phyloP scores from a whole-genome alignment of 2,113 vertebrate species.

The Talpa occidentalis region DNA sequence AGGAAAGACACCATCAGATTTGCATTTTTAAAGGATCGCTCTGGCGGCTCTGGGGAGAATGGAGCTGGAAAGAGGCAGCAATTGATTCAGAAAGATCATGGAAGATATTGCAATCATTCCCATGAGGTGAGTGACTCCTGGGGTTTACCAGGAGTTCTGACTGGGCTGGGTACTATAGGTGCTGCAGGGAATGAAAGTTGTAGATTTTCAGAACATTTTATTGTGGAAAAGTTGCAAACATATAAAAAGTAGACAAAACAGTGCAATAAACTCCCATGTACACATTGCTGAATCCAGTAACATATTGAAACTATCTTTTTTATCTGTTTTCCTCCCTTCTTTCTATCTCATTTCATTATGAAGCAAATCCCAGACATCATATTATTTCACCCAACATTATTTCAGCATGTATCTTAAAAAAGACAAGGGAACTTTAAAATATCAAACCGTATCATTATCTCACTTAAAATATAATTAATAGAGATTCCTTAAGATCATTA shows the following conservation, averaged over 20 bases:
- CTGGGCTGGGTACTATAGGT: not conserved
- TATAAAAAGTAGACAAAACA: not conserved
- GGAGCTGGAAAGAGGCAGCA: not conserved
- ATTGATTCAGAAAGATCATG: not conserved
- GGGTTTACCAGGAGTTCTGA: not conserved
- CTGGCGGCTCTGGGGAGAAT: not conserved
- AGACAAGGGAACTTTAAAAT: not conserved
- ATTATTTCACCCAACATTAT: not conserved
- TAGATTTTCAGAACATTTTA: not conserved
- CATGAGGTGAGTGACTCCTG: not conserved
- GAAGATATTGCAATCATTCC: not conserved
- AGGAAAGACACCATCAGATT: not conserved
- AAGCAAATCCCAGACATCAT: not conserved
- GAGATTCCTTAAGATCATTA: not conserved
- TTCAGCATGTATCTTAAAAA: slow-evolving; percentile 14
- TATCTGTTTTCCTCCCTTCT: not conserved
- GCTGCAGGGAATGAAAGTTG: not conserved
- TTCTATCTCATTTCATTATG: not conserved
- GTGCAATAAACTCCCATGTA: not conserved
- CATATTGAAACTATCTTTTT: not conserved
- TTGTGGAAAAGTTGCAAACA: not conserved
- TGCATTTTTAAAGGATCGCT: not conserved
- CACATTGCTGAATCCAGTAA: not conserved
- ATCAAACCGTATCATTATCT: not conserved
- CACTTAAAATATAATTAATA: slow-evolving; percentile 1